Evolutionary conservation across 2,888 invertebrate genomes (phyloP).

Genomic region (Cephus pygmeus): DNA sequence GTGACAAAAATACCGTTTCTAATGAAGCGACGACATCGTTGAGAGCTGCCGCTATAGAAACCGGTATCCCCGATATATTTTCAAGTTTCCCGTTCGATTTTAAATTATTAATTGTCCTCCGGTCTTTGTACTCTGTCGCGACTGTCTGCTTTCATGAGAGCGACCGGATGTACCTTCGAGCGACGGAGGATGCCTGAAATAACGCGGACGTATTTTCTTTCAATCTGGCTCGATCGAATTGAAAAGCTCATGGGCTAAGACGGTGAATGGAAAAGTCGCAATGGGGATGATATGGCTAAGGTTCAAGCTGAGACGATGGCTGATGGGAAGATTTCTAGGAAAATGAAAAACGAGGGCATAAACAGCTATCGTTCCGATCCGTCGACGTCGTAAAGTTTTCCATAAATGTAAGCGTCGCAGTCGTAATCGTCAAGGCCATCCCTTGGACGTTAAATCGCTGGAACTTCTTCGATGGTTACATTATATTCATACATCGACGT

Average conservation of each 20-base stretch:
- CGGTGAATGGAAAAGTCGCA: neutral
- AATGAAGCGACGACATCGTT: neutral
- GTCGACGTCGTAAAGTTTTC: neutral
- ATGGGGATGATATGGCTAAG: neutral
- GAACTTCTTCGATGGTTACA: neutral
- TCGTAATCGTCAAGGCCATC: neutral
- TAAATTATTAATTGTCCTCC: neutral
- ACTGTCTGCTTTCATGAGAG: neutral
- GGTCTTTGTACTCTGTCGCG: neutral
- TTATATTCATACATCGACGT: neutral
- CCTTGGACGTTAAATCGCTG: neutral
- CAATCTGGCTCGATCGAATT: conserved; percentile 52
- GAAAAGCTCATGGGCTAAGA: neutral
- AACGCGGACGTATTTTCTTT: conserved; percentile 60
- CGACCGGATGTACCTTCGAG: conserved; percentile 6
- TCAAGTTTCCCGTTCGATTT: neutral
- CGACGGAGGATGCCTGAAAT: conserved; percentile 49
- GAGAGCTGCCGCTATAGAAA: neutral
- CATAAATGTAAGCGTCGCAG: neutral
- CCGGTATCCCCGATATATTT: neutral
- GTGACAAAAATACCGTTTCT: neutral
- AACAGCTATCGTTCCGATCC: neutral
- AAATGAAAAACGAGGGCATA: neutral
- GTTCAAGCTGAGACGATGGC: neutral
- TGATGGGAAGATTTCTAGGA: neutral